These are phyloP conservation scores for Pelobates fuscus DNA, from an alignment of 2,113 vertebrate species.

Conservation along the genomic window DNA sequence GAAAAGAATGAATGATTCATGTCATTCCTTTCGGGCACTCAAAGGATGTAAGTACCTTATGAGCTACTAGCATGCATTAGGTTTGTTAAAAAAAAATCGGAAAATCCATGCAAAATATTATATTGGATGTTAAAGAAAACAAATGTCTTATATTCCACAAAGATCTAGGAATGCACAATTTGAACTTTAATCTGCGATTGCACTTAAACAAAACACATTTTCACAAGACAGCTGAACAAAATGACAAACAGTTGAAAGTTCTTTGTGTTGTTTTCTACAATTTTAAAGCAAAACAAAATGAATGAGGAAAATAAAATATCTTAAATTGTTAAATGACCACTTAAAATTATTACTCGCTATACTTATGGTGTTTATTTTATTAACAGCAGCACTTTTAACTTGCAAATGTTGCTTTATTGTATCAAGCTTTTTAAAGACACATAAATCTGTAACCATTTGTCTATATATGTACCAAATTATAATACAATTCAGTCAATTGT, in stretches of 20 bases:
- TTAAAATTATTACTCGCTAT: no score
- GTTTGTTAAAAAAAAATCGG: neutral
- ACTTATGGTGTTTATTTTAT: no score
- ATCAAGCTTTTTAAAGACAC: no score
- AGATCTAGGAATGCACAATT: slow-evolving; percentile 37
- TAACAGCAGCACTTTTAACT: no score
- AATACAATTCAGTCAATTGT: no score
- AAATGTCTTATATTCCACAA: slow-evolving; percentile 24
- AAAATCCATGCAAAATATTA: slow-evolving; percentile 35
- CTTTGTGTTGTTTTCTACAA: no score
- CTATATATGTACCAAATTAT: no score
- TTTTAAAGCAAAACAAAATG: no score
- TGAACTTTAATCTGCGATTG: slow-evolving; percentile 11
- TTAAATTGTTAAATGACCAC: no score
- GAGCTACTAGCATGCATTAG: slow-evolving; percentile 31
- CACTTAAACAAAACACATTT: slow-evolving; percentile 44
- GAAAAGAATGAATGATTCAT: neutral
- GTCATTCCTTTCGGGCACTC: neutral
- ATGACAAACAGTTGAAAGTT: slow-evolving; percentile 21
- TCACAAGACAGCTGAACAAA: slow-evolving; percentile 43
- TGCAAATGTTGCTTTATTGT: no score
- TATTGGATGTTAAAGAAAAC: neutral
- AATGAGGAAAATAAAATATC: no score
- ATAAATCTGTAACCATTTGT: no score
- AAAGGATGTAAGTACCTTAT: neutral